Conservation (phyloP, 2,113 vertebrate genomes). For the Seriola rivoliana region DNA sequence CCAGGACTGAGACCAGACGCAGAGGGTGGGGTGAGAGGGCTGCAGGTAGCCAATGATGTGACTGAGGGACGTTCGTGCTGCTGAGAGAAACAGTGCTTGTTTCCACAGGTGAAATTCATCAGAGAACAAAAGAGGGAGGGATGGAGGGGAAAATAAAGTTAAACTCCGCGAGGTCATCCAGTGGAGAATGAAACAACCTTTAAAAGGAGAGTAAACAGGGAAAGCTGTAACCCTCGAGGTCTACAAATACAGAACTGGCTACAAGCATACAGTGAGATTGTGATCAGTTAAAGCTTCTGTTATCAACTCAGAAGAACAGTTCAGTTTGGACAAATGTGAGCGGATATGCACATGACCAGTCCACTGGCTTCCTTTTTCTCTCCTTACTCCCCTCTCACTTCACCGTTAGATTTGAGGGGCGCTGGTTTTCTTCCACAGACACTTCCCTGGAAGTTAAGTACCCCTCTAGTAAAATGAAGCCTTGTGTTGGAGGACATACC, state of each 20-base stretch:
- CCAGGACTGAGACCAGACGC: constrained; percentile 74
- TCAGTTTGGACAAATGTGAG: constrained; percentile 52
- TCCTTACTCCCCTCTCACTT: constrained; percentile 39
- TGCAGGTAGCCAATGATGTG: not conserved
- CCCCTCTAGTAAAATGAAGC: constrained; percentile 47
- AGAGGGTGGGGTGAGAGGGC: not conserved
- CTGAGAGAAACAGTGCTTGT: constrained; percentile 45
- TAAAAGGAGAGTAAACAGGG: constrained; percentile 3
- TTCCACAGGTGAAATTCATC: constrained; percentile 28
- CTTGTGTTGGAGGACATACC: constrained; percentile 61
- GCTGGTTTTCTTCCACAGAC: constrained; percentile 56
- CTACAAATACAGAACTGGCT: constrained; percentile 26
- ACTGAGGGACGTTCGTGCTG: constrained; percentile 46
- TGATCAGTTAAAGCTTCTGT: constrained; percentile 4
- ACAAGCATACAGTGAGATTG: not conserved
- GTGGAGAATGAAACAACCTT: not conserved
- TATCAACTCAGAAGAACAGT: constrained; percentile 16
- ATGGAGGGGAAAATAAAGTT: not conserved
- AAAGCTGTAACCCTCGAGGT: constrained; percentile 8
- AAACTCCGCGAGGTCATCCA: constrained; percentile 6
- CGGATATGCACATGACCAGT: constrained; percentile 40
- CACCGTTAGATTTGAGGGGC: constrained; percentile 30
- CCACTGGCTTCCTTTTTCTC: constrained; percentile 36
- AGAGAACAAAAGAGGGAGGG: constrained; percentile 4
- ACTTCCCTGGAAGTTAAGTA: constrained; percentile 37